A percentile compares a stretch with the other conserved stretches of the same genome.
Evolutionary conservation across 2,888 invertebrate species (phyloP).

Genomic region (Cremastinae sp.): DNA sequence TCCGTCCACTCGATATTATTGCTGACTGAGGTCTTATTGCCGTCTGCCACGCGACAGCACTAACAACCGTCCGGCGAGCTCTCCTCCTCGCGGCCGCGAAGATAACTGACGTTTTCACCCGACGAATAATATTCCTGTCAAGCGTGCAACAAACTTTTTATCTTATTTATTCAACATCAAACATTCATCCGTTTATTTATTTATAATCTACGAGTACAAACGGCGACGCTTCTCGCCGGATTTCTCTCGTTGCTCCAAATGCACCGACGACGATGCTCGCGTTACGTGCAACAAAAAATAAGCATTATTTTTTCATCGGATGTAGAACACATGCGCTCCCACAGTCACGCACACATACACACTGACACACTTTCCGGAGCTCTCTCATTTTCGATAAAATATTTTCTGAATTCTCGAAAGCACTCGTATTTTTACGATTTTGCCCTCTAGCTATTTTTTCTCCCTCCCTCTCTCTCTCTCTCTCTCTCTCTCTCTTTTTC

Average conservation of each 20-base stretch:
- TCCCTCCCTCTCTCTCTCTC: slow-evolving; percentile 6
- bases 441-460: slow-evolving; percentile 7
- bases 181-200: too few species aligned
- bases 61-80: not conserved
- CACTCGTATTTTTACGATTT: slow-evolving; percentile 6
- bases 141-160: too few species aligned
- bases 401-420: too few species aligned
- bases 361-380: slow-evolving; percentile 38
- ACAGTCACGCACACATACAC: slow-evolving; percentile 33
- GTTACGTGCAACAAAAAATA: not conserved
- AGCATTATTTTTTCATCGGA: not conserved
- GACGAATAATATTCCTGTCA: not conserved
- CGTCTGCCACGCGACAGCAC: slow-evolving; percentile 41
- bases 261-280: not conserved
- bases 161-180: too few species aligned
- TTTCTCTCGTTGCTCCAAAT: too few species aligned
- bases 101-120: slow-evolving; percentile 8
- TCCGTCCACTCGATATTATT: slow-evolving; percentile 45
- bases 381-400: slow-evolving; percentile 6
- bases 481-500: not conserved
- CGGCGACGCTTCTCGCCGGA: too few species aligned
- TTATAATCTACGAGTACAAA: too few species aligned
- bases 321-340: not conserved
- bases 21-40: slow-evolving; percentile 29
- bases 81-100: not conserved